Base-by-base conservation (phyloP, 2,888 invertebrate genomes). In the Pollenia angustigena region DNA sequence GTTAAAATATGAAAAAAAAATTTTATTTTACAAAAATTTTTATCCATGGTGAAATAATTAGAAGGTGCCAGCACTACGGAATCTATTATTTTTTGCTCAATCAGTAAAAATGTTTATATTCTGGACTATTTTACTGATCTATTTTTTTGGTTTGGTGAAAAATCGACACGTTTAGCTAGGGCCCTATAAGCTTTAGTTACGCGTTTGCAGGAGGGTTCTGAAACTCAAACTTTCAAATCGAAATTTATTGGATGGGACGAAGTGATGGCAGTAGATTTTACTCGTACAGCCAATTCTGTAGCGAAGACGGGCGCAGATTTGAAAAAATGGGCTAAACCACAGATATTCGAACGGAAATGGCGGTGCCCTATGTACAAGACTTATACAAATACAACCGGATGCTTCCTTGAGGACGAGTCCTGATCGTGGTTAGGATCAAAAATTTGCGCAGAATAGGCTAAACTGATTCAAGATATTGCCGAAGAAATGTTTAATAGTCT, bases 201-300 rank as follows among this genome's bases (percentile, higher is more conserved):
- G 0, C 94, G 98, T 71, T 96, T 98, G 23, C 96, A 98, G 90
- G 98, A 99, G 94, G 99, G 98, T 81, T 97, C 97, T 1, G 98
- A 98, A 92, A 96, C 97, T 11, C 97, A 97, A 95, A 96, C 99
- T 89, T 99, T 99, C 94, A 99, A 99, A 94, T 97, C 97, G 0
- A 99, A 99, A 94, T 99, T 99, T 94, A 94, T 95, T 66, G 99
- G 98, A 10, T 99, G 99, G 99, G 99, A 99, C 92, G 99, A 99
- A 94, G 98, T 99, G 18, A 98, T 99, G 90, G 99, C 98, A 0
- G 99, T 99, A 9, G 99, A 99, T 94, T 99, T 98, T 93, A 99
- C 99, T 0, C 95, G 99, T 88, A 99, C 99, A 0, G 99, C 99
- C 0, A 99, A 98, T 92, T 99, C 99, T 0, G 99, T 99, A 0